Base-by-base conservation (phyloP, 2,113 vertebrate genomes). In the Sinocyclocheilus rhinocerous region DNA sequence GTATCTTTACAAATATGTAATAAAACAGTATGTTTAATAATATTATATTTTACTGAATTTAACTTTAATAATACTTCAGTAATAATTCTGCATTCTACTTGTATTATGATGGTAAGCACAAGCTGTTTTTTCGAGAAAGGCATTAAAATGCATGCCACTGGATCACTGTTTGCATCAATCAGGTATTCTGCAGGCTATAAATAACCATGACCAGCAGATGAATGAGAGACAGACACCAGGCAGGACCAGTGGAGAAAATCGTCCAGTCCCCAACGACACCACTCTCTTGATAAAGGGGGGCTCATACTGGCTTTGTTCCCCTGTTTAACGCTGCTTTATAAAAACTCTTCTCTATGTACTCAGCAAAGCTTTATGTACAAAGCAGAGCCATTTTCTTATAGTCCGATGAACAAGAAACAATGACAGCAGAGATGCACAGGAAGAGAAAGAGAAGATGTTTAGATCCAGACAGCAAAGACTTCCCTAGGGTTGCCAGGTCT, bases 121-220 rank as follows among this genome's bases (percentile, higher is more conserved):
- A 22, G 10, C 15, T 57, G 55, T 79, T 1, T 20, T 77, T 33
- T 52, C 1, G 1, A 11, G 8, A 75, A 76, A 69, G 67, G 3
- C 67, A 20, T 70, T 70, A 83, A 89, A 91, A 91, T 85, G 78
- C 85, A 85, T 88, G 88, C 76, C 63, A 69, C 72, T 76, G 78
- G 88, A 88, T 88, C 88, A 88, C 77, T 89, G 83, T 84, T 80
- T 78, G 72, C 50, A 76, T 87, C 85, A 85, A 84, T 87, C 81
- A 39, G 87, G 85, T 79, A 48, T 88, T 84, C 83, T 76, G 33
- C 57, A 22, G 50, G 55, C 75, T 80, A 81, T 87, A 87, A 84
- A 82, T 89, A 80, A 87, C 86, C 86, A 77, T 88, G 87, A 85
- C 57, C 88, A 42, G 80, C 80, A 83, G 63, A 9, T 90, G 81